These are phyloP conservation scores for Ostrea denselamellosa DNA, from an alignment of 1,140 invertebrate species.

Conservation along the genomic window DNA sequence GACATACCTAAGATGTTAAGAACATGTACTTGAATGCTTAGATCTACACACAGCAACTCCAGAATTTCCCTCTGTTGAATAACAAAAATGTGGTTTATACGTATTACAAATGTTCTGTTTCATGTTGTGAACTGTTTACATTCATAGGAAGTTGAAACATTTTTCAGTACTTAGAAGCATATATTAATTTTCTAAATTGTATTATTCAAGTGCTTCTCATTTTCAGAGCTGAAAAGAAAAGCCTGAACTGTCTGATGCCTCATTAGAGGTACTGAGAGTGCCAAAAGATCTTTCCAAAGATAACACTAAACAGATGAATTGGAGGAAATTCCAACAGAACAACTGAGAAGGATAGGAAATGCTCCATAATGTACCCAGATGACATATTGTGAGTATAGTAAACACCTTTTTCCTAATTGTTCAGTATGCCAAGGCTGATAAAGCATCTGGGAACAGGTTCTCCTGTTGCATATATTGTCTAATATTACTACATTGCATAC, in stretches of 20 bases:
- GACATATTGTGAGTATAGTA: not conserved
- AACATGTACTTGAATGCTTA: not conserved
- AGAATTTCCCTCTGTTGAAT: not conserved
- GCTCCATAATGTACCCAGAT: conserved; percentile 11
- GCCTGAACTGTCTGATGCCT: not conserved
- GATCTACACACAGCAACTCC: not conserved
- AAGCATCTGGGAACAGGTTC: not conserved
- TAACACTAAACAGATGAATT: conserved; percentile 22
- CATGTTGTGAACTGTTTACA: conserved; percentile 11
- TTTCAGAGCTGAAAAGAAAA: not conserved
- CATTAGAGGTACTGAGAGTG: conserved; percentile 1
- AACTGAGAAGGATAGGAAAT: not conserved
- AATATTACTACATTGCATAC: not conserved
- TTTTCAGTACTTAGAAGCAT: not conserved
- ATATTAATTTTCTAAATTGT: conserved; percentile 30
- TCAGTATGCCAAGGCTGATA: conserved; percentile 10
- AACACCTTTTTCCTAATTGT: not conserved
- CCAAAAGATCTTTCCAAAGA: conserved; percentile 9
- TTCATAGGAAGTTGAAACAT: conserved; percentile 16
- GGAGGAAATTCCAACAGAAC: conserved; percentile 26
- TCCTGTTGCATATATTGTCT: not conserved
- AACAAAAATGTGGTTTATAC: not conserved
- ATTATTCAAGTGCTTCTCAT: not conserved
- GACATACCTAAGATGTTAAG: not conserved
- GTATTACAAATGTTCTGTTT: conserved; percentile 14